Evolutionary conservation across 64 coral and sea anemone genomes (phyloP), one percentile per base, ranked within the genome.

Genomic region (Astreopora myriophthalma): DNA sequence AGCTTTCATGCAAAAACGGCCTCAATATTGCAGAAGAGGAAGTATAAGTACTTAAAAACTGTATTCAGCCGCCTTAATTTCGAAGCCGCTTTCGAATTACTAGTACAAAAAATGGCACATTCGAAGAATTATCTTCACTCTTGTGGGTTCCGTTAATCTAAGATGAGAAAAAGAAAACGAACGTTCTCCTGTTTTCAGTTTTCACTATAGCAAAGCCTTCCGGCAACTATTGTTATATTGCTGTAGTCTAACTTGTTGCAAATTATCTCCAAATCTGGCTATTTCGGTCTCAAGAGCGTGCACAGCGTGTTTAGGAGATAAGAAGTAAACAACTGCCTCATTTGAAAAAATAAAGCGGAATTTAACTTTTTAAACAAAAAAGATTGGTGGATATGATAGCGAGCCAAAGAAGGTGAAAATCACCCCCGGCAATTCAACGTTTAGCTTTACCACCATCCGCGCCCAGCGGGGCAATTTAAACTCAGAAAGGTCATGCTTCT

Each of bases 391-490:
- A 34, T 29, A 58, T 63, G 19, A 65, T 63, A 64, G 61, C 48
- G 25, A 39, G 3, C 25, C 23, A 24, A 28, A n/a, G 7, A 16
- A 69, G 20, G 20, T 67, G 58, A 44, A 85, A 85, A 39, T 38
- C 8, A 13, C n/a, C 2, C 27, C 31, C 64, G 75, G 38, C 6
- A 71, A 90, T 42, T 48, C 32, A 57, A 37, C 62, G 38, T 79
- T 90, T 46, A 46, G 10, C 36, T 74, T 90, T 30, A 69, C 74
- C 55, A 90, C 37, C 88, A 90, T 90, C 61, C 40, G 76, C 38
- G 88, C 75, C 75, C 88, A 90, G 39, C 74, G 68, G 60, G 37
- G 55, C 36, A 90, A 38, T 33, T 90, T 81, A 38, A 90, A 90
- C 26, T 90, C 88, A 22, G 62, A 35, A 74, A 80, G 40, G 2